phyloP scores from a whole-genome alignment of 2,888 invertebrate genomes.

The Tiliacea aurago region DNA sequence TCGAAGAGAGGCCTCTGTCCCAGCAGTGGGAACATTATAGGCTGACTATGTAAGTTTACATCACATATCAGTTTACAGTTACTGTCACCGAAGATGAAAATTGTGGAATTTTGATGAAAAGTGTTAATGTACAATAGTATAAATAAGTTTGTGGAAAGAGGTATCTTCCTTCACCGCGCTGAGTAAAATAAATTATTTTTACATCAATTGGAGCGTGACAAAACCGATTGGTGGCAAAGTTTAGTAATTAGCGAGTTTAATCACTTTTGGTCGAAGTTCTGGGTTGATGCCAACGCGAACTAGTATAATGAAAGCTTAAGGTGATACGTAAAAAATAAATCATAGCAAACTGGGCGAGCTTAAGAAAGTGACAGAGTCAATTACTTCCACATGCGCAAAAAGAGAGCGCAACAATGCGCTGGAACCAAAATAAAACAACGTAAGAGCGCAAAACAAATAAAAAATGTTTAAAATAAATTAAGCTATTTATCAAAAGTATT shows the following conservation, averaged over 20 bases:
- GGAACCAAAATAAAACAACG: too few species aligned
- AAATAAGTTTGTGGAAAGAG: conserved; percentile 15
- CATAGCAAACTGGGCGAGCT: too few species aligned
- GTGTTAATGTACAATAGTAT: conserved; percentile 5
- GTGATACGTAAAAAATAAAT: too few species aligned
- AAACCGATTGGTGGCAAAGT: conserved; percentile 56
- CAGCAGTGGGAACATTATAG: too few species aligned
- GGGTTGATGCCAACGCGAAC: conserved; percentile 30
- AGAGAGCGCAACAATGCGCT: too few species aligned
- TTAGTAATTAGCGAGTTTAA: conserved; percentile 60
- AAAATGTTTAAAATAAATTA: too few species aligned
- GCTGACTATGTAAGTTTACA: not conserved
- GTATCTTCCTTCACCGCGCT: conserved; percentile 26
- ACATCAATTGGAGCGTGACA: conserved; percentile 43
- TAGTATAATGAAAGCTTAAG: conserved; percentile 37
- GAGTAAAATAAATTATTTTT: conserved; percentile 60
- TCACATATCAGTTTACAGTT: conserved; percentile 30
- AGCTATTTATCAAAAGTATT: too few species aligned
- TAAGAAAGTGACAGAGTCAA: too few species aligned
- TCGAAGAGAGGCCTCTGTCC: too few species aligned
- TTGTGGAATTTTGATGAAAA: conserved; percentile 33
- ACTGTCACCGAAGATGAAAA: conserved; percentile 38
- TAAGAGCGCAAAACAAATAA: too few species aligned
- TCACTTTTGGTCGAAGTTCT: conserved; percentile 48
- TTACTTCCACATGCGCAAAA: too few species aligned